Percentiles rank a stretch among this genome's conserved stretches.
Conservation (phyloP, 2,888 invertebrate genomes). For the Thecophora atra region DNA sequence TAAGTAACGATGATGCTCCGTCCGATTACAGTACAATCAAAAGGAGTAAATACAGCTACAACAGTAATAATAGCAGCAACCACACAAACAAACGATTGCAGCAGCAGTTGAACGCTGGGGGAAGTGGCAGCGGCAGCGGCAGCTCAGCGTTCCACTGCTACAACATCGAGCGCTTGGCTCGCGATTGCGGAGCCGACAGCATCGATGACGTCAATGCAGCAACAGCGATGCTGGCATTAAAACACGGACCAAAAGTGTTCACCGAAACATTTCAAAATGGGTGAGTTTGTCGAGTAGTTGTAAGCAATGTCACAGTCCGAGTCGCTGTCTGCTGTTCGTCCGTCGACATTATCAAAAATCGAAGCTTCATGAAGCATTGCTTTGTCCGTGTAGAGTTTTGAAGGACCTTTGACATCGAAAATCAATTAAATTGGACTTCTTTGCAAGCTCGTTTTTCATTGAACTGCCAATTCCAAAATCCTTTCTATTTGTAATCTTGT, state of each 20-base stretch:
- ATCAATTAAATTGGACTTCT: too few relatives aligned
- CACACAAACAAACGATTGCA: conserved; percentile 37
- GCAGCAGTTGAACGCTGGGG: conserved; percentile 37
- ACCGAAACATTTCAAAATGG: conserved; percentile 65
- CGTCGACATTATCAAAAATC: too few relatives aligned
- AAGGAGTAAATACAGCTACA: conserved; percentile 44
- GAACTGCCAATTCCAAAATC: too few relatives aligned
- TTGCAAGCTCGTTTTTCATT: too few relatives aligned
- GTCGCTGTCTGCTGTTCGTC: too few relatives aligned
- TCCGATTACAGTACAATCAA: conserved; percentile 56
- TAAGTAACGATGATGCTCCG: conserved; percentile 56
- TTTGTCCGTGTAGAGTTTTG: too few relatives aligned
- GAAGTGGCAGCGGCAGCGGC: conserved; percentile 26
- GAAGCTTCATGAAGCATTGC: too few relatives aligned
- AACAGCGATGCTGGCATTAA: conserved; percentile 87
- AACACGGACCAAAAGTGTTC: conserved; percentile 80
- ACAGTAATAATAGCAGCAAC: conserved; percentile 31
- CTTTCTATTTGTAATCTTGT: too few relatives aligned
- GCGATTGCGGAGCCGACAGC: conserved; percentile 68
- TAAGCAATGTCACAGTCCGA: too few relatives aligned
- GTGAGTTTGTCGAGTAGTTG: conserved; percentile 47
- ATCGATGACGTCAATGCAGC: conserved; percentile 85
- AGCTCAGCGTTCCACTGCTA: conserved; percentile 53
- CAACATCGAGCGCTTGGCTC: conserved; percentile 58
- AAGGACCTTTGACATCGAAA: too few relatives aligned